Base-by-base conservation (phyloP, 2,888 invertebrate species). In the Drosophila barbarae region DNA sequence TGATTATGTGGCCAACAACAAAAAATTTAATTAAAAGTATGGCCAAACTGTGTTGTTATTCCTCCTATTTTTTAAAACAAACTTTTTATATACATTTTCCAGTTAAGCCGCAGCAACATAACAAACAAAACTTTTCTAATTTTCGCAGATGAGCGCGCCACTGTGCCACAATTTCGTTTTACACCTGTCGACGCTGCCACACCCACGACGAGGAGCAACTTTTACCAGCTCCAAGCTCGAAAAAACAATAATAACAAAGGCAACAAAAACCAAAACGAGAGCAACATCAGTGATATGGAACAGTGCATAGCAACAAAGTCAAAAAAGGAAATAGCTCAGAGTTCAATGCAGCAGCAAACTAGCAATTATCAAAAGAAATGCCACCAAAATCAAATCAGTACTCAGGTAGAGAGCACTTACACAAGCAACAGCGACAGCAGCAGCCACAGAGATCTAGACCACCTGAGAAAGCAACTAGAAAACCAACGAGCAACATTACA, bases 271-370 rank as follows among this genome's bases (percentile, higher is more conserved):
- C 39, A 68, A 28, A 57, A 46, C 42, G 42, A 36, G 38, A 38
- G 58, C 39, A 70, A 81, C 67, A 63, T 64, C 63, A 75, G 79
- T 79, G 79, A 79, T 79, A 79, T 79, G 79, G 79, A 79, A 79
- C 77, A 74, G 77, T 72, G 80, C 84, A 85, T 84, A 84, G 71
- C 76, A 76, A 82, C 67, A 80, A 83, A 61, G 84, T 80, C 76
- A 83, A 77, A 77, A 82, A 36, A 18, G 21, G 50, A 49, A 36
- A 36, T 35, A 65, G 82, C 73, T 61, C 76, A 82, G 73, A 76
- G 79, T 82, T 76, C 76, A 82, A 76, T 76, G 76, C 82, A 54
- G 46, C 46, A 50, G 50, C 30, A 32, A 47, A 32, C 30, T 32
- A 61, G 47, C 52, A 59, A 54, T 44, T 71, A 71, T 71, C 69